Conservation (phyloP, 2,113 vertebrate species). For the Zootoca vivipara region DNA sequence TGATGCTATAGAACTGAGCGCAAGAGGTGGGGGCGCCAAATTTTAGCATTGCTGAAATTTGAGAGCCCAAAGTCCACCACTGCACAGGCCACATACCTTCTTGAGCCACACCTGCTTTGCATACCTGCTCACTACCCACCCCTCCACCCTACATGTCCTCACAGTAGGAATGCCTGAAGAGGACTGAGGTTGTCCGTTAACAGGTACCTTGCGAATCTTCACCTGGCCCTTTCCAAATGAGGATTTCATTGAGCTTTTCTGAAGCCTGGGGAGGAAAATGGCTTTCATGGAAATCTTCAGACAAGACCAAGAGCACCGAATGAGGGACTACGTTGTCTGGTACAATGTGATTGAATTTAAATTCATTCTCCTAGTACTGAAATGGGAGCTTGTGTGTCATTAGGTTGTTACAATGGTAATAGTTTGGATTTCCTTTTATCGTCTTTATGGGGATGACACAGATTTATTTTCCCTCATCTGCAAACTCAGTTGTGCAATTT, state of each 20-base stretch:
- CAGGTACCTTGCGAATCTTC: not conserved
- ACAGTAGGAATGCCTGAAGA: too few species aligned
- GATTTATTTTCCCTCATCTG: conserved; percentile 57
- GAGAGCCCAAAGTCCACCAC: too few species aligned
- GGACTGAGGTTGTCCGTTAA: not conserved
- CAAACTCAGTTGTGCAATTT: conserved; percentile 52
- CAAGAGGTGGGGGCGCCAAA: too few species aligned
- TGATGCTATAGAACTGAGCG: too few species aligned
- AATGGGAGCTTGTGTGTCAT: conserved; percentile 52
- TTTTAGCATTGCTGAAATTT: too few species aligned
- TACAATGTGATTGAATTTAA: not conserved
- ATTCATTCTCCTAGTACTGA: conserved; percentile 21
- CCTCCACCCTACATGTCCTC: too few species aligned
- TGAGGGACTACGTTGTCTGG: too few species aligned
- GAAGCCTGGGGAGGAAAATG: not conserved
- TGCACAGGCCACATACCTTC: too few species aligned
- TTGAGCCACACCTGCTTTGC: too few species aligned
- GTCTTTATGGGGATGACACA: conserved; percentile 57
- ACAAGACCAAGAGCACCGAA: not conserved
- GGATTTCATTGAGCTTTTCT: conserved; percentile 26
- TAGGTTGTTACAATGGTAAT: conserved; percentile 58
- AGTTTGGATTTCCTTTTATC: conserved; percentile 54
- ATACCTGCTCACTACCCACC: too few species aligned
- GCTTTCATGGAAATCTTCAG: conserved; percentile 11
- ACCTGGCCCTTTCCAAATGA: not conserved